Conservation (phyloP, 2,888 invertebrate genomes). For the Drosophila paranaensis region DNA sequence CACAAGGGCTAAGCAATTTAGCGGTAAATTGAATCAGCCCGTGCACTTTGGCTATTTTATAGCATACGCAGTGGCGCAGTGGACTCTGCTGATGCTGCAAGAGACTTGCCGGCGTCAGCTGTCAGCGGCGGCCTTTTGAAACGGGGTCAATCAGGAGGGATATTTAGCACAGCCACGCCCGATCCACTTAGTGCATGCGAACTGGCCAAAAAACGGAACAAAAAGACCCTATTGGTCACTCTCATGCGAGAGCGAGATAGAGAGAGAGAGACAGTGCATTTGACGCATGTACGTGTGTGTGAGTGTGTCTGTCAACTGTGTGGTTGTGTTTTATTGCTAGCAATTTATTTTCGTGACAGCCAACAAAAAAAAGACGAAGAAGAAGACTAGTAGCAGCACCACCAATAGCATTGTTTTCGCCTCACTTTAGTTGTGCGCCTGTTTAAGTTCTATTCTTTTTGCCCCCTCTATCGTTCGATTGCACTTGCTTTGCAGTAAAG, state of each 20-base stretch:
- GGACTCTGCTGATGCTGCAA: slow-evolving; percentile 1
- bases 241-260: not conserved
- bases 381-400: not conserved
- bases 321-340: slow-evolving; percentile 31
- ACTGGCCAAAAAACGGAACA: slow-evolving; percentile 19
- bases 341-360: slow-evolving; percentile 51
- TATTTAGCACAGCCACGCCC: slow-evolving; percentile 49
- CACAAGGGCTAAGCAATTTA: not conserved
- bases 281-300: not conserved
- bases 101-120: slow-evolving; percentile 43
- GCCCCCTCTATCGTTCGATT: slow-evolving; percentile 6
- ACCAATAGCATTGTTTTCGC: slow-evolving; percentile 6
- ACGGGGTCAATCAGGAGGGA: slow-evolving; percentile 48
- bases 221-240: not conserved
- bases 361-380: not conserved
- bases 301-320: slow-evolving; percentile 10
- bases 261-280: not conserved
- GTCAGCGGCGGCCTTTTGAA: slow-evolving; percentile 34
- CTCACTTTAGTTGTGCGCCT: slow-evolving; percentile 3
- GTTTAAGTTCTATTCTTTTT: slow-evolving; percentile 22
- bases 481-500: slow-evolving; percentile 34
- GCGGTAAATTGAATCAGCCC: slow-evolving; percentile 21
- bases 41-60: slow-evolving; percentile 19
- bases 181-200: slow-evolving; percentile 13
- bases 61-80: slow-evolving; percentile 41